phyloP scores from a whole-genome alignment of 2,888 invertebrate species.

The Meiosimyza platycephala region DNA sequence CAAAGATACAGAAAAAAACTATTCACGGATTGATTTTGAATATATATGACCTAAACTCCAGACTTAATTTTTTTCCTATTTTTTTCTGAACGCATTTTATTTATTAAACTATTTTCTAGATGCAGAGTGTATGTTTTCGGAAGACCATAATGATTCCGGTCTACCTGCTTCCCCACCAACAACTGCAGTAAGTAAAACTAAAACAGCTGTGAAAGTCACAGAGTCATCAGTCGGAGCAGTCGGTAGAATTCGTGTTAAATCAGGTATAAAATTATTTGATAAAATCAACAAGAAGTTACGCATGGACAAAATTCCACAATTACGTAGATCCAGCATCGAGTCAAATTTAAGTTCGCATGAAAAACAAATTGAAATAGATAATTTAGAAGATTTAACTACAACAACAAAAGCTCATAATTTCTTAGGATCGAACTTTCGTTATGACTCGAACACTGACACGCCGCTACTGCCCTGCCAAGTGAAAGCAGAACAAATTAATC shows the following conservation, averaged over 20 bases:
- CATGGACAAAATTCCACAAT: neutral
- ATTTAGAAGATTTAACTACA: neutral
- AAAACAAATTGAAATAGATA: no score
- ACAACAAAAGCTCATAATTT: neutral
- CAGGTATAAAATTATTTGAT: constrained; percentile 13
- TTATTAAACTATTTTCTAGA: neutral
- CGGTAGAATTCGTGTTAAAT: constrained; percentile 27
- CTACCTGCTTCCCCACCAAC: constrained; percentile 16
- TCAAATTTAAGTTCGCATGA: no score
- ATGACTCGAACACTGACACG: neutral
- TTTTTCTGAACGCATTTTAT: no score
- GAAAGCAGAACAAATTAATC: constrained; percentile 19
- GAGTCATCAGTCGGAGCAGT: neutral
- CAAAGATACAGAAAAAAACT: no score
- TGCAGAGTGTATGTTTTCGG: constrained; percentile 3
- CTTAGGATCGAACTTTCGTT: no score
- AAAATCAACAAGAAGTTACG: neutral
- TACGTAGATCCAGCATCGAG: no score
- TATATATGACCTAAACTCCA: no score
- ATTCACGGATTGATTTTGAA: no score
- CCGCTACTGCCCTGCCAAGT: neutral
- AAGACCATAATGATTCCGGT: constrained; percentile 15
- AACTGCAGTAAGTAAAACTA: neutral
- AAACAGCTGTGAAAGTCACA: neutral
- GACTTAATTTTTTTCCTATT: no score